These are phyloP conservation scores for Microchirus variegatus DNA, from an alignment of 2,797 vertebrate genomes.

Conservation along the genomic window DNA sequence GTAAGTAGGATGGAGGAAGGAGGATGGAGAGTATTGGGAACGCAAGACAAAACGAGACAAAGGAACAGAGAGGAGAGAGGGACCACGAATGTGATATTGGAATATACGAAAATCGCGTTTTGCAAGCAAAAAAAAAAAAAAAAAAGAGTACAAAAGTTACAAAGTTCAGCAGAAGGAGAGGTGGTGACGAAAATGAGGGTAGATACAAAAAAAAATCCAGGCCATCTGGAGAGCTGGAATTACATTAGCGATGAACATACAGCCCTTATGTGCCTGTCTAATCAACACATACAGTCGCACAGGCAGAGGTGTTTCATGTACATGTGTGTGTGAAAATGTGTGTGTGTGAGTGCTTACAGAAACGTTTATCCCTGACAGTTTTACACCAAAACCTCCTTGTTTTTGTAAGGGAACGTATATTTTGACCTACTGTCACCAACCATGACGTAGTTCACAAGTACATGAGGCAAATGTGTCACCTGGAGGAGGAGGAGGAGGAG, in stretches of 20 bases:
- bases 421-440: too few species aligned
- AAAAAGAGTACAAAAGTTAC: conserved; percentile 21
- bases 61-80: conserved; percentile 24
- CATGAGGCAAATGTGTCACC: too few species aligned
- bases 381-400: too few species aligned
- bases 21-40: neutral
- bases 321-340: conserved; percentile 6
- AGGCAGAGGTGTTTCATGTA: conserved; percentile 34
- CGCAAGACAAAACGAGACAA: neutral
- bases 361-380: conserved; percentile 1
- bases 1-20: too few species aligned
- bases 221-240: conserved; percentile 79
- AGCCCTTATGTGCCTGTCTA: conserved; percentile 61
- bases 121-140: too few species aligned
- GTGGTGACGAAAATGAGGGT: conserved; percentile 22
- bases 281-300: conserved; percentile 43
- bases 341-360: conserved; percentile 18
- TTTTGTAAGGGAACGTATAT: too few species aligned
- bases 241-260: conserved; percentile 70
- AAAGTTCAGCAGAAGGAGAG: conserved; percentile 17
- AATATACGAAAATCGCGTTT: conserved; percentile 22
- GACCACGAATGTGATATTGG: conserved; percentile 3
- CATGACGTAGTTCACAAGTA: too few species aligned
- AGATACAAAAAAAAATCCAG: conserved; percentile 31
- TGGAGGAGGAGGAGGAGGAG: too few species aligned